Base-by-base conservation (phyloP, 2,113 vertebrate genomes). In the Chamaetylas fuelleborni region DNA sequence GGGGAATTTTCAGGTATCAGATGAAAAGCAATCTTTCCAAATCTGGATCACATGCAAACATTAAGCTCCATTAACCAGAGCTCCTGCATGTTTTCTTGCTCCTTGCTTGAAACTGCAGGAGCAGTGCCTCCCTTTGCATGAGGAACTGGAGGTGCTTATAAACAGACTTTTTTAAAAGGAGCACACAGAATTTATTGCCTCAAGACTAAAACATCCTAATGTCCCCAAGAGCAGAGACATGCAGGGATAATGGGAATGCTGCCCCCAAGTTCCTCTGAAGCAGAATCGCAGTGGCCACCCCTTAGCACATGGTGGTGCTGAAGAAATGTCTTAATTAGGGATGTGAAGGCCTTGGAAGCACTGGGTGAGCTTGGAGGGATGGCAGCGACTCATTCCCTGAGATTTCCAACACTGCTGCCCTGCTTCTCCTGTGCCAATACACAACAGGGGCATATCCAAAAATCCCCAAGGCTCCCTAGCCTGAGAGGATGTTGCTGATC, bases 221-320 rank as follows among this genome's bases (percentile, higher is more conserved):
- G 58, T 22, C 50, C 54, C 16, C 34, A 62, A 22, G 12, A 60
- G 34, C 60, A 6, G 33, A 60, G 85, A 43, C 34, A 33, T 45
- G 38, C 33, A 40, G 42, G 1, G 5, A 48, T 4, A 34, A 57
- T 0, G 22, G 51, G 40, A 92, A 67, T 58, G 12, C 69, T 29
- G 69, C 54, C 26, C 8, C 3, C 24, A 2, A 10, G 18, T 17
- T n/a, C 48, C 48, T 42, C 10, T 6, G 24, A n/a, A 62, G 24
- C 40, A 58, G 19, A 45, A 69, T 7, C 33, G 71, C 81, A 94
- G 10, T 74, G 58, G 56, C 42, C 66, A 60, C 5, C 26, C 36
- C 57, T n/a, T 4, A 47, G 83, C 95, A 97, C 87, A 57, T 19
- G 91, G 81, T 96, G 94, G 97, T 80, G 93, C 93, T 90, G 90